phyloP scores from a whole-genome alignment of 1,140 invertebrate species.

The Caerostris extrusa region DNA sequence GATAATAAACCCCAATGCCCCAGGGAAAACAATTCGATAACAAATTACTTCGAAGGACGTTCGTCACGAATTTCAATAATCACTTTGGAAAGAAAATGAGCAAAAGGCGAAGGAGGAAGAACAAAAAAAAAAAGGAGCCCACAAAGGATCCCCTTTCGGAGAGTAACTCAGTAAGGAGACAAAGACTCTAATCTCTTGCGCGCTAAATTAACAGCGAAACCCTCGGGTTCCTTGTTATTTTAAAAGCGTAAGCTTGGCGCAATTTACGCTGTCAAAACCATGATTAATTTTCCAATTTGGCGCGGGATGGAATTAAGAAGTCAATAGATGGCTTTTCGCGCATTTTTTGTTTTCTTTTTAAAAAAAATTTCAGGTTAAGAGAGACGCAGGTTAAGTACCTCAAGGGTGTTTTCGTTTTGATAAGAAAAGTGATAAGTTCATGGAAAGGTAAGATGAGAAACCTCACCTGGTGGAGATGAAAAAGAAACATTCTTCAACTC shows the following conservation, averaged over 20 bases:
- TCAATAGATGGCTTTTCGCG: neutral
- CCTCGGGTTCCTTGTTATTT: neutral
- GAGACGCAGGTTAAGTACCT: no score
- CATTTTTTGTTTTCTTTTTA: no score
- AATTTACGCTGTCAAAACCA: conserved; percentile 52
- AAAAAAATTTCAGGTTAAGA: no score
- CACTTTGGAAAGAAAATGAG: neutral
- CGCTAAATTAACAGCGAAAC: neutral
- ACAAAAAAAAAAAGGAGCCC: neutral
- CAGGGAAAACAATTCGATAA: neutral
- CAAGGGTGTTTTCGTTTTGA: no score
- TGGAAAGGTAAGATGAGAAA: no score
- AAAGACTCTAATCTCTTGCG: neutral
- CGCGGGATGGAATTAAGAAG: neutral
- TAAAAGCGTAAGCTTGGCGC: neutral
- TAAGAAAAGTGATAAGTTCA: no score
- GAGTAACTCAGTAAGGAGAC: neutral
- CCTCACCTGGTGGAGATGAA: no score
- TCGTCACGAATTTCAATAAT: conserved; percentile 17
- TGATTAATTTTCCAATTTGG: conserved; percentile 63
- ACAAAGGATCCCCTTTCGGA: neutral
- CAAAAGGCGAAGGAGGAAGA: neutral
- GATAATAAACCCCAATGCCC: neutral
- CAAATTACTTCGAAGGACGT: neutral
- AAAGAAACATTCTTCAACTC: no score